A percentile compares a stretch with the other conserved stretches of the same genome.
These are phyloP conservation scores for Pampusana beccarii DNA, from an alignment of 2,113 vertebrate genomes.

Conservation along the genomic window DNA sequence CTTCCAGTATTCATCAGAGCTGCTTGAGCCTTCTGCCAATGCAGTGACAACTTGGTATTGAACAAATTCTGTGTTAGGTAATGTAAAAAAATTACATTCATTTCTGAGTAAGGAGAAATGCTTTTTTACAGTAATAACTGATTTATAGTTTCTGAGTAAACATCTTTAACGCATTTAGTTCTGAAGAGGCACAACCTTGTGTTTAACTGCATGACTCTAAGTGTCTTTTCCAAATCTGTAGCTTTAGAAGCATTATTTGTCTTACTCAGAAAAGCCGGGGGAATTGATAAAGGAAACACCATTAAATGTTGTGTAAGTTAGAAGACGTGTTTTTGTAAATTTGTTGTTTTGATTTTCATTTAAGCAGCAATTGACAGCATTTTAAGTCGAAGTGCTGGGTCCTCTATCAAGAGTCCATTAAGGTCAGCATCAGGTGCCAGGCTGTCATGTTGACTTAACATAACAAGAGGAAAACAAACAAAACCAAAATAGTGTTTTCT, in stretches of 20 bases:
- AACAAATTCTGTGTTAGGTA: background rate
- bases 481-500: conserved; percentile 19
- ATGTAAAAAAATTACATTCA: background rate
- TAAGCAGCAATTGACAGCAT: background rate
- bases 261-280: background rate
- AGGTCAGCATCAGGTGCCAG: background rate
- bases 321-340: background rate
- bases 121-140: background rate
- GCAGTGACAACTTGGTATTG: background rate
- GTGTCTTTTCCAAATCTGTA: background rate
- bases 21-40: background rate
- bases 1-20: background rate
- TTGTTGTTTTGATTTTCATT: background rate
- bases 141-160: background rate
- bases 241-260: background rate
- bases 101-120: background rate
- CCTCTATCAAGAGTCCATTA: conserved; percentile 13
- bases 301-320: background rate
- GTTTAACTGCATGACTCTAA: conserved; percentile 4
- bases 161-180: background rate
- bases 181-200: background rate
- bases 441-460: background rate
- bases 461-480: background rate
- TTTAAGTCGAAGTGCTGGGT: background rate
- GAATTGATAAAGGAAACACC: background rate